A percentile compares a stretch with the other conserved stretches of the same genome.
These are phyloP conservation scores for Mercenaria mercenaria DNA, from an alignment of 1,140 invertebrate genomes.

Conservation along the genomic window DNA sequence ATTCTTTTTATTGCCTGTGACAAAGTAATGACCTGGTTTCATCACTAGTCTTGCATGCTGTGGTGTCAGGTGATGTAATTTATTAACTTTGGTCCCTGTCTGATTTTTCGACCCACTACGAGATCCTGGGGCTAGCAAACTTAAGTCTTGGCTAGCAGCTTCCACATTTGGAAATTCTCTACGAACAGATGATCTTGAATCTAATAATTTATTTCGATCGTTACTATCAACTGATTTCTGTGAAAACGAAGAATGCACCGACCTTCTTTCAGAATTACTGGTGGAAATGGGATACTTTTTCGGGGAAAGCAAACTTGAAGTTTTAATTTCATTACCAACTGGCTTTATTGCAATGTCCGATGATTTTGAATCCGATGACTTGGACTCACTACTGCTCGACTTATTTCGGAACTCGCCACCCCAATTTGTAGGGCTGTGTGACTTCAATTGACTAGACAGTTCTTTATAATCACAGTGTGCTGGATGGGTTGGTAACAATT, in stretches of 20 bases:
- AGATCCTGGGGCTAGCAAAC: background rate
- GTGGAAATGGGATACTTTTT: background rate
- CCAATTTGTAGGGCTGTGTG: background rate
- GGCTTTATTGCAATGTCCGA: background rate
- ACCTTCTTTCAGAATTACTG: background rate
- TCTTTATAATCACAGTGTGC: constrained; percentile 12
- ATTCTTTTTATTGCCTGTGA: constrained; percentile 55
- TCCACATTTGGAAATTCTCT: background rate
- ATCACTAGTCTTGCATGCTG: background rate
- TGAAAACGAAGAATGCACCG: background rate
- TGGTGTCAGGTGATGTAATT: background rate
- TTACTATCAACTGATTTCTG: background rate
- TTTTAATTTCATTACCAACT: background rate
- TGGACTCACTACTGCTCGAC: background rate
- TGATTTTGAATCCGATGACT: background rate
- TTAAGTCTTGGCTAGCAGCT: background rate
- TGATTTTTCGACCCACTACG: background rate
- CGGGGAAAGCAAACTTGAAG: background rate
- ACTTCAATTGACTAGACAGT: background rate
- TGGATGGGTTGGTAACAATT: background rate
- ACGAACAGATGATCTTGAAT: background rate
- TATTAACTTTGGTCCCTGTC: background rate
- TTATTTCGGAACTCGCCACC: background rate
- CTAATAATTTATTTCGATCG: background rate
- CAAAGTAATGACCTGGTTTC: constrained; percentile 9